These are phyloP conservation scores for Anthrax anthrax DNA, from an alignment of 2,888 invertebrate species.

Conservation along the genomic window DNA sequence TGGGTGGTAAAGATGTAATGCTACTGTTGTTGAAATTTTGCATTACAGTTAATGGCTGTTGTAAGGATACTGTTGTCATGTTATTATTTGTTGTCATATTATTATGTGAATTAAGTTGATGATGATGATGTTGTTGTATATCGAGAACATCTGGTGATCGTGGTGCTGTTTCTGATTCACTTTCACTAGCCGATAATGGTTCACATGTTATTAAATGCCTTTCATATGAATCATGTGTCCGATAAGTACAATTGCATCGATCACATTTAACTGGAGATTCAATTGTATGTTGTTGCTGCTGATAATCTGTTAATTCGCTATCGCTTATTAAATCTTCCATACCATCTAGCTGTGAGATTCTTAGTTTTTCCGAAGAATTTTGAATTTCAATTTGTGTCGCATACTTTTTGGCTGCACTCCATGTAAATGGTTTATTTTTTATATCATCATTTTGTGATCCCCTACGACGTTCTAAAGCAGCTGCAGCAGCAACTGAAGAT, in stretches of 20 bases:
- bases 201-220: conserved; percentile 65
- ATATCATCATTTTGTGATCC: conserved; percentile 11
- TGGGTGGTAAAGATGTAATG: not conserved
- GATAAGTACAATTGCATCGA: conserved; percentile 73
- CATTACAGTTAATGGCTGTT: conserved; percentile 7
- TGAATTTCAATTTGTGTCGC: conserved; percentile 11
- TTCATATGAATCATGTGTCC: conserved; percentile 68
- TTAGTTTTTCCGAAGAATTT: conserved; percentile 17
- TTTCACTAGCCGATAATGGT: conserved; percentile 61
- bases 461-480: conserved; percentile 8
- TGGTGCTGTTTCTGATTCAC: conserved; percentile 55
- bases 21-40: conserved; percentile 9
- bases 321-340: conserved; percentile 48
- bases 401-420: conserved; percentile 30
- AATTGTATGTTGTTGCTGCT: conserved; percentile 27
- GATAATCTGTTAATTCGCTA: conserved; percentile 28
- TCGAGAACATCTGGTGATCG: conserved; percentile 48
- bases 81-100: not conserved
- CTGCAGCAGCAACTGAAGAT: conserved; percentile 14
- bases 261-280: conserved; percentile 61
- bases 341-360: conserved; percentile 54
- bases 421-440: conserved; percentile 23
- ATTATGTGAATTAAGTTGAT: conserved; percentile 22
- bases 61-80: not conserved
- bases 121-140: conserved; percentile 53